Evolutionary conservation across 2,888 invertebrate genomes (phyloP), one percentile per base, ranked within the genome.

Genomic region (Flexamia atlantica): DNA sequence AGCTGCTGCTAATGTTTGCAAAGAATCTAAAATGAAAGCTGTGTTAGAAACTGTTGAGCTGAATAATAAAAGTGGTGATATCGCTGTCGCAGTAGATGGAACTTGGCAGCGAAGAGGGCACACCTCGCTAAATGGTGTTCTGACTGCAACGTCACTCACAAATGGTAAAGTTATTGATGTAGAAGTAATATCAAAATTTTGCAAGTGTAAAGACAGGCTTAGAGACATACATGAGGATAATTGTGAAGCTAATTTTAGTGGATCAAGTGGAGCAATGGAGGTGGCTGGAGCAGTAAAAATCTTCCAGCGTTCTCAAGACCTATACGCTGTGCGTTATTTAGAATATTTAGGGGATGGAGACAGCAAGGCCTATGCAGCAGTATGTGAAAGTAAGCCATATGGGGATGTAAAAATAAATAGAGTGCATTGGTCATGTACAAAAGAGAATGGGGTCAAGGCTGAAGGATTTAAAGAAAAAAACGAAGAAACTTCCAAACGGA

Each of bases 201-300:
- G 86, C 81, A 53, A 25, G 42, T 86, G 86, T 80, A 64, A 46
- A 46, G 57, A 84, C n/a, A 84, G 76, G 70, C 42, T 76, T 14
- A 40, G 82, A 30, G 68, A 83, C 79, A 50, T 36, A n/a, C 86
- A 85, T 72, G 70, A 28, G 36, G 84, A 72, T 36, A 57, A 64
- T 68, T 86, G 85, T 81, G 60, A 36, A 53, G 85, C 85, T 53
- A 86, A 86, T 68, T 85, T 82, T 72, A 50, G 60, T 70, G 84
- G 85, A n/a, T 74, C 83, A 7, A 86, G 85, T 82, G 86, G 85
- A 32, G 83, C 83, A 12, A 86, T 86, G 86, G 86, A 86, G 79
- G 86, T 86, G 36, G 76, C 83, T 46, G 86, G 86, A 36, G 84
- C 83, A 25, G 25, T 72, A 42, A 53, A 85, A 36, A 84, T 85